A percentile compares a stretch with the other conserved stretches of the same genome.
phyloP scores from a whole-genome alignment of 1,140 invertebrate genomes.

The Paraescarpia echinospica region DNA sequence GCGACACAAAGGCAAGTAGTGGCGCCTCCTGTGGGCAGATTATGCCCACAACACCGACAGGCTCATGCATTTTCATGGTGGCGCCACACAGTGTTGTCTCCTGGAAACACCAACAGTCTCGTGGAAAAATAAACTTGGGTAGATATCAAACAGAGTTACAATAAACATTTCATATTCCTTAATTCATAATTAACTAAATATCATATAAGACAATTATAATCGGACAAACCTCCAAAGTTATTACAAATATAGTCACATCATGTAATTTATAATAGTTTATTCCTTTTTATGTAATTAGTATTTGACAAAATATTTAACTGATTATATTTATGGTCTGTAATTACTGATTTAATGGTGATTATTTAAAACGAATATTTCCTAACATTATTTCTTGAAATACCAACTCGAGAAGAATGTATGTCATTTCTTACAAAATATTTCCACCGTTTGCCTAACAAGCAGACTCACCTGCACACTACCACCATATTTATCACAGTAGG shows the following conservation, averaged over 20 bases:
- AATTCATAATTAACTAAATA: too few relatives aligned
- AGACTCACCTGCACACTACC: conserved; percentile 54
- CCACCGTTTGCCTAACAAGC: not conserved
- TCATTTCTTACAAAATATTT: not conserved
- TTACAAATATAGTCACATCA: too few relatives aligned
- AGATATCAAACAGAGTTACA: too few relatives aligned
- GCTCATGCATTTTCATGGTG: conserved; percentile 52
- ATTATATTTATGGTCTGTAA: too few relatives aligned
- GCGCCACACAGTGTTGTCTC: conserved; percentile 60
- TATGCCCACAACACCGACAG: conserved; percentile 62
- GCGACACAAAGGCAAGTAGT: conserved; percentile 59
- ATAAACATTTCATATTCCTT: too few relatives aligned
- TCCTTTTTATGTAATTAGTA: too few relatives aligned
- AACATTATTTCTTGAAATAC: not conserved
- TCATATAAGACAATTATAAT: too few relatives aligned
- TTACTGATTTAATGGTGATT: too few relatives aligned
- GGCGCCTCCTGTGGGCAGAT: conserved; percentile 59
- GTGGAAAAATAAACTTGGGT: not conserved
- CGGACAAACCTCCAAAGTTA: too few relatives aligned
- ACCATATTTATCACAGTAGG: conserved; percentile 60
- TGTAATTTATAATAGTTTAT: too few relatives aligned
- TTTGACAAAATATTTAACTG: too few relatives aligned
- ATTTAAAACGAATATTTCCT: not conserved
- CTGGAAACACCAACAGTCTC: conserved; percentile 33
- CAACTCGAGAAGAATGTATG: not conserved